These are phyloP conservation scores for Cinara cedri DNA, from an alignment of 2,888 invertebrate genomes.

Conservation along the genomic window DNA sequence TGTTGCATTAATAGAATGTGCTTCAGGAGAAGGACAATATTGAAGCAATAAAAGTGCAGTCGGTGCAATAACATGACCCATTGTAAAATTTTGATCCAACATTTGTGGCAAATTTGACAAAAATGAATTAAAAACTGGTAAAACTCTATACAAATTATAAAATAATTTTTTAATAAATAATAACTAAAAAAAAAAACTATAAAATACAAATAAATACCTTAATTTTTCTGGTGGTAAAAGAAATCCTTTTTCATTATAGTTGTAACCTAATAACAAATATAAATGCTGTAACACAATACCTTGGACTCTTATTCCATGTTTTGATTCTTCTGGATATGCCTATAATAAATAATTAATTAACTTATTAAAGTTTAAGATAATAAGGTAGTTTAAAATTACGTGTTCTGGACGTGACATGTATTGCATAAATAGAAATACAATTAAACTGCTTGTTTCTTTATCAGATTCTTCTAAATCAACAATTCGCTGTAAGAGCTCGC, in stretches of 20 bases:
- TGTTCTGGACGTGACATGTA: conserved; percentile 84
- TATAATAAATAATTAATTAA: conserved; percentile 61
- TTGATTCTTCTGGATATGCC: conserved; percentile 87
- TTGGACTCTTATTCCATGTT: conserved; percentile 78
- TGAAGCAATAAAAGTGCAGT: conserved; percentile 80
- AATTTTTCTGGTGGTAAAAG: conserved; percentile 87
- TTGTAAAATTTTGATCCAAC: conserved; percentile 92
- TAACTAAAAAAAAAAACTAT: conserved; percentile 41
- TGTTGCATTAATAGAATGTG: conserved; percentile 67
- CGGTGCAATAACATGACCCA: conserved; percentile 87
- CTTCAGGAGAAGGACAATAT: conserved; percentile 76
- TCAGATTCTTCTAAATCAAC: conserved; percentile 95
- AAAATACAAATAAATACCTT: conserved; percentile 67
- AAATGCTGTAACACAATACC: conserved; percentile 89
- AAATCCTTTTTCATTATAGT: conserved; percentile 86
- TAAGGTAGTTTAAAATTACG: conserved; percentile 61
- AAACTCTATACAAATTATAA: conserved; percentile 69
- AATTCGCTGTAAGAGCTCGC: conserved; percentile 81
- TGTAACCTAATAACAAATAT: conserved; percentile 90
- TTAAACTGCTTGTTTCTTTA: conserved; percentile 90
- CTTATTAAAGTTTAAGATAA: neutral
- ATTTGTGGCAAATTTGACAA: conserved; percentile 91
- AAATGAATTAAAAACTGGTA: conserved; percentile 95
- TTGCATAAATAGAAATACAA: conserved; percentile 96
- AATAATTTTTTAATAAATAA: neutral